Evolutionary conservation across 2,797 vertebrate genomes (phyloP).

Genomic region (Alca torda): DNA sequence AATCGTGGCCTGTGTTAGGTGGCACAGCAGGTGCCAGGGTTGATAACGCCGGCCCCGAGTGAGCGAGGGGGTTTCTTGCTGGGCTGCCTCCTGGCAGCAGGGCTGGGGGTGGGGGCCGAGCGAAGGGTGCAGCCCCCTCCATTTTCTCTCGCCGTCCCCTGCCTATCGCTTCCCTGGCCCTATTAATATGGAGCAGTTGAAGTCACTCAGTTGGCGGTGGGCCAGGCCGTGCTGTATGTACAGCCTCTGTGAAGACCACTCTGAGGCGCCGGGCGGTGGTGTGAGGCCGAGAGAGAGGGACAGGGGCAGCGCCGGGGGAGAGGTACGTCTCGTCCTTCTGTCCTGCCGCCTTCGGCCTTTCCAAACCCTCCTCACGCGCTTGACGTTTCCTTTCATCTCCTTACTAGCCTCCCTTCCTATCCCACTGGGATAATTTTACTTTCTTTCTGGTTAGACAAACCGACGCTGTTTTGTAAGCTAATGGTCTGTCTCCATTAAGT

Average conservation of each 20-base stretch:
- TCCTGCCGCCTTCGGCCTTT: background rate
- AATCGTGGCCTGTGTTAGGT: background rate
- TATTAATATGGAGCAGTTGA: constrained; percentile 74
- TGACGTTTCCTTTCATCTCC: background rate
- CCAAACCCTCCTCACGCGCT: background rate
- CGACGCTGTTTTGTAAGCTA: constrained; percentile 28
- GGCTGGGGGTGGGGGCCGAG: background rate
- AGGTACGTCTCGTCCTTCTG: constrained; percentile 65
- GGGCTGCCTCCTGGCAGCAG: background rate
- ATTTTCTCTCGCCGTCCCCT: constrained; percentile 19
- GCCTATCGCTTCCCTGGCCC: constrained; percentile 49
- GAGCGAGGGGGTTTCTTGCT: background rate
- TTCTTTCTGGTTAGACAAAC: constrained; percentile 39
- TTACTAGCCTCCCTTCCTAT: background rate
- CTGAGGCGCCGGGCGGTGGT: background rate
- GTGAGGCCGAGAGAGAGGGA: constrained; percentile 22
- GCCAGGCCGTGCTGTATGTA: constrained; percentile 64
- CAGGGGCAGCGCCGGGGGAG: constrained; percentile 20
- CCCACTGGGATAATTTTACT: background rate
- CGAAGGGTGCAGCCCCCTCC: background rate
- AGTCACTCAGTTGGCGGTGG: constrained; percentile 70
- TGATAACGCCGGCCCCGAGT: accelerated
- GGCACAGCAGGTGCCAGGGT: background rate
- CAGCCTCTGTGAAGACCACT: constrained; percentile 56
- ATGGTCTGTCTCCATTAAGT: constrained; percentile 41